Base-by-base conservation (phyloP, 2,113 vertebrate genomes). In the Catharus fuscescens region DNA sequence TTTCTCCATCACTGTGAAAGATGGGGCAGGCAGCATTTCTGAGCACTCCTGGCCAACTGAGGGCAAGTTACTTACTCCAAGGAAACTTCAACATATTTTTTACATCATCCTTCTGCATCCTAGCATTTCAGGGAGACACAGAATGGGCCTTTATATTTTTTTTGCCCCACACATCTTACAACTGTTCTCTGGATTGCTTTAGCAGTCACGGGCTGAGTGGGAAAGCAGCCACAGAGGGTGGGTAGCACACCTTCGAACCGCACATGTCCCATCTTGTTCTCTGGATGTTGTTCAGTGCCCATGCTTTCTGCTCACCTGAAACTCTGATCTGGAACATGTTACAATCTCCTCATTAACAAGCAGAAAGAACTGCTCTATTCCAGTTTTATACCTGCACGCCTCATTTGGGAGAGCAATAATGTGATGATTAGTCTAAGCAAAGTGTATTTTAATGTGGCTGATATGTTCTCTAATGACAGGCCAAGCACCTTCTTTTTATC, bases 101-200 rank as follows among this genome's bases (percentile, higher is more conserved):
- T 8, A 16, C 9, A 6, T 52, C 57, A 34, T 6, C 2, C 8
- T 79, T 76, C 17, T 71, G 7, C 8, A 13, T n/a, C 38, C 50
- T 34, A 48, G 26, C 5, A 8, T 86, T 89, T 78, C 40, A 80
- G 31, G 13, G 42, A 69, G n/a, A 20, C 10, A 8, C 3, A 32
- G 17, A 21, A 5, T 3, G 1, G 16, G 5, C 45, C 3, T 42
- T 31, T 23, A 4, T 8, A 3, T 0, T 8, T 45, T 73, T 67
- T 47, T 26, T 28, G 0, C 26, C 24, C 3, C 1, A 0, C 24
- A 32, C 5, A 28, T 28, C 8, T 62, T 50, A 17, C 17, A 82
- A 3, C 23, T 15, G 15, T 40, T 69, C 9, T 32, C 25, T 9
- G 52, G 14, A 26, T 53, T 62, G 52, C 23, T 92, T 57, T 72